Evolutionary conservation across 2,888 invertebrate genomes (phyloP).

Genomic region (Drosophila stalkeri): DNA sequence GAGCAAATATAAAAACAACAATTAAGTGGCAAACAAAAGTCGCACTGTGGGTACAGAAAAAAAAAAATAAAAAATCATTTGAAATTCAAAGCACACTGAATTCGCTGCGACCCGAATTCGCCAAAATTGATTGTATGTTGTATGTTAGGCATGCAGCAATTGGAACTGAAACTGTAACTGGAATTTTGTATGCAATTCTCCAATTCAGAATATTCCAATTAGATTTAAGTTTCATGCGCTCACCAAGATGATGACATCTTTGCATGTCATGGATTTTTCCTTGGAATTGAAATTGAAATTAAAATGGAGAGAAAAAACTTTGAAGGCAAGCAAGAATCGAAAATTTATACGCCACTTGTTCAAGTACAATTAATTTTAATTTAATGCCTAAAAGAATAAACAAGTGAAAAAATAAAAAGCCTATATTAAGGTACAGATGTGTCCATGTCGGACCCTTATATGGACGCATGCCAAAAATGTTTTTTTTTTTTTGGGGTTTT

Average conservation of each 20-base stretch:
- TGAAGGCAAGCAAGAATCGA: conserved; percentile 50
- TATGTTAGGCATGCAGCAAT: conserved; percentile 35
- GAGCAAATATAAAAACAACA: conserved; percentile 22
- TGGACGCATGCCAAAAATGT: conserved; percentile 27
- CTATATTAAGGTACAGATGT: conserved; percentile 60
- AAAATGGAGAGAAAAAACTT: neutral
- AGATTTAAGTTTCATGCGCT: neutral
- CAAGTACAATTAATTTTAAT: conserved; percentile 76
- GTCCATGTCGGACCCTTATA: conserved; percentile 67
- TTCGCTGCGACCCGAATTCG: conserved; percentile 43
- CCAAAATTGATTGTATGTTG: conserved; percentile 29
- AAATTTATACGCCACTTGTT: conserved; percentile 64
- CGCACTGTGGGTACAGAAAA: conserved; percentile 31
- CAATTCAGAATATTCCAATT: conserved; percentile 54
- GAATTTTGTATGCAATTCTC: conserved; percentile 53
- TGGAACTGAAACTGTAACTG: conserved; percentile 45
- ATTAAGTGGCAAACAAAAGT: conserved; percentile 59
- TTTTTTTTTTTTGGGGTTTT: conserved; percentile 4
- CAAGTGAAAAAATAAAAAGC: conserved; percentile 8
- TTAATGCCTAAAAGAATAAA: conserved; percentile 49
- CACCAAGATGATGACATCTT: conserved; percentile 60
- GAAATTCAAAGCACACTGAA: conserved; percentile 56
- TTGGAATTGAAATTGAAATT: conserved; percentile 70
- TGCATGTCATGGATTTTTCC: conserved; percentile 67
- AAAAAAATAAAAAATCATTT: conserved; percentile 22